Evolutionary conservation across 2,888 invertebrate species (phyloP).

Genomic region (Yponomeuta sedellus): DNA sequence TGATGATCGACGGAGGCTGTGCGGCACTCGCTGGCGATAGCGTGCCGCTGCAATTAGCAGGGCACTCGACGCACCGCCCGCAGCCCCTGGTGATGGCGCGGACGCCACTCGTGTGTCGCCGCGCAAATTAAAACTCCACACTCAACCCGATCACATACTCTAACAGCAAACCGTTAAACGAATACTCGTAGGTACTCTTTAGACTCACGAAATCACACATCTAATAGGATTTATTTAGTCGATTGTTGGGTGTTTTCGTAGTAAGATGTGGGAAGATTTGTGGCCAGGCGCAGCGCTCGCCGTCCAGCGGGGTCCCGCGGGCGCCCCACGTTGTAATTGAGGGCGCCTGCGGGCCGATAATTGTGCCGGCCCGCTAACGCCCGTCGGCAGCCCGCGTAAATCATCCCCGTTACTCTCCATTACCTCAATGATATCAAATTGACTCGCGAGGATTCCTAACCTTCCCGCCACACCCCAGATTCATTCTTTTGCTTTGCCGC

Average conservation of each 20-base stretch:
- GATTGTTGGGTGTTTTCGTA: conserved; percentile 12
- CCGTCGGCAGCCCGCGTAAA: conserved; percentile 51
- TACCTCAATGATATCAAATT: conserved; percentile 71
- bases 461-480: conserved; percentile 21
- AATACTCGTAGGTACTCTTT: conserved; percentile 43
- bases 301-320: conserved; percentile 54
- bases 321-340: conserved; percentile 73
- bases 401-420: conserved; percentile 75
- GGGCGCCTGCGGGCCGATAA: conserved; percentile 75
- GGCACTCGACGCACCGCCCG: conserved; percentile 60
- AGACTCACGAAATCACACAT: conserved; percentile 26
- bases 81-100: conserved; percentile 48
- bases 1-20: conserved; percentile 38
- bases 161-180: conserved; percentile 59
- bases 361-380: conserved; percentile 64
- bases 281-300: conserved; percentile 40
- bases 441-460: conserved; percentile 59
- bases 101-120: conserved; percentile 70
- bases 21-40: conserved; percentile 42
- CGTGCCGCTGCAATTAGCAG: conserved; percentile 70
- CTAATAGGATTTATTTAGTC: conserved; percentile 22
- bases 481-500: conserved; percentile 4
- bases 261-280: conserved; percentile 47
- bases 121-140: conserved; percentile 73
- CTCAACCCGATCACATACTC: conserved; percentile 58